phyloP scores from a whole-genome alignment of 1,140 invertebrate species.

The Hermetia illucens region DNA sequence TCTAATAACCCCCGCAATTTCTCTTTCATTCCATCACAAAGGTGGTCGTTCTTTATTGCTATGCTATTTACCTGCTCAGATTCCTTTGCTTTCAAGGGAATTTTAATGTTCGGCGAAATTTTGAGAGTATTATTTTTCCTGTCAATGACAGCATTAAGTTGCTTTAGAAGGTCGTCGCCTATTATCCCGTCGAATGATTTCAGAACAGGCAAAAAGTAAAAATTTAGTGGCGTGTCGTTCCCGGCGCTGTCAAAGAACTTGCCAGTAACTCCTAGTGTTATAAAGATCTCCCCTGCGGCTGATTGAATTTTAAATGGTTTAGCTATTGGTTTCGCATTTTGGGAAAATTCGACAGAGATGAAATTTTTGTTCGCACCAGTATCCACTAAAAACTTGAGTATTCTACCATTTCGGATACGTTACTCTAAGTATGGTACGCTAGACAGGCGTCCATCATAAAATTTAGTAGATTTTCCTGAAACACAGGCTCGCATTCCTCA shows the following conservation, averaged over 20 bases:
- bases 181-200: no score
- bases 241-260: no score
- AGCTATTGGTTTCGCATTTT: not conserved
- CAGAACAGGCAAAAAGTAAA: no score
- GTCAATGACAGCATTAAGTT: no score
- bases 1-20: not conserved
- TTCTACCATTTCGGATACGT: not conserved
- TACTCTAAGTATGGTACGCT: constrained; percentile 3
- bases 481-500: no score
- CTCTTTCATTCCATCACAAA: not conserved
- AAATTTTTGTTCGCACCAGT: constrained; percentile 3
- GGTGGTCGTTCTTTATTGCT: not conserved
- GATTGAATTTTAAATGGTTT: not conserved
- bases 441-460: constrained; percentile 1
- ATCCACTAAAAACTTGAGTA: not conserved
- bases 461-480: constrained; percentile 1
- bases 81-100: not conserved
- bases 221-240: no score
- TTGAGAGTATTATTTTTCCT: not conserved
- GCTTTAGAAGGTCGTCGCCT: no score
- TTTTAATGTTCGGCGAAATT: not conserved
- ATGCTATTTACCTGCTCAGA: not conserved
- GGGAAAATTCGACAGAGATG: not conserved
- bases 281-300: not conserved
- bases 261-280: not conserved